Conservation (phyloP, 2,888 invertebrate species). For the Synergus umbraculus region DNA sequence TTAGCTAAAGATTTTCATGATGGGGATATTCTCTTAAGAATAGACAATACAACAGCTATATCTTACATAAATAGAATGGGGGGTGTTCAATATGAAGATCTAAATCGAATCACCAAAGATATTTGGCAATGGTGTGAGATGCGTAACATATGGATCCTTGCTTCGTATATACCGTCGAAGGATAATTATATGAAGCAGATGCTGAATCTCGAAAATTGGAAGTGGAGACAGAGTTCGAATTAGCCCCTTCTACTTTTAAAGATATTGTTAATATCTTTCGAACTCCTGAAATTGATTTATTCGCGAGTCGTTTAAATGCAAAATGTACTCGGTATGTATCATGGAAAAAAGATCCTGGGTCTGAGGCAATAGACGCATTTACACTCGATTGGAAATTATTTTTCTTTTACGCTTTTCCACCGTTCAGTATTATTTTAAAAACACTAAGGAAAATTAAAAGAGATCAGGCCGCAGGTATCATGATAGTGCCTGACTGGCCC, state of each 20-base stretch:
- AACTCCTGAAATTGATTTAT: slow-evolving; percentile 58
- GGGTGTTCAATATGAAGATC: slow-evolving; percentile 42
- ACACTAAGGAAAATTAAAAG: slow-evolving; percentile 47
- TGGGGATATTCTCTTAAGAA: slow-evolving; percentile 46
- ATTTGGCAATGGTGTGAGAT: slow-evolving; percentile 53
- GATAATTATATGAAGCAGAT: slow-evolving; percentile 49
- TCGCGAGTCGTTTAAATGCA: slow-evolving; percentile 56
- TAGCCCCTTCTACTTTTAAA: slow-evolving; percentile 38
- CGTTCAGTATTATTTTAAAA: slow-evolving; percentile 47
- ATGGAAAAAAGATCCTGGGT: slow-evolving; percentile 57
- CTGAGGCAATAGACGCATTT: slow-evolving; percentile 58
- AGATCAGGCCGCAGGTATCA: slow-evolving; percentile 45
- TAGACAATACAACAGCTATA: slow-evolving; percentile 52
- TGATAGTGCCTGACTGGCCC: slow-evolving; percentile 51
- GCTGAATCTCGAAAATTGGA: slow-evolving; percentile 44
- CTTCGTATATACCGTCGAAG: slow-evolving; percentile 48
- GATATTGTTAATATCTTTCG: slow-evolving; percentile 23
- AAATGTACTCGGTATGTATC: slow-evolving; percentile 60
- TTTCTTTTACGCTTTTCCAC: slow-evolving; percentile 51
- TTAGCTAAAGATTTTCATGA: slow-evolving; percentile 44
- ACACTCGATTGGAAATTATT: slow-evolving; percentile 48
- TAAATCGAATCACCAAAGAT: slow-evolving; percentile 42
- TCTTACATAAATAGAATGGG: slow-evolving; percentile 51
- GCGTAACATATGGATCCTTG: slow-evolving; percentile 45
- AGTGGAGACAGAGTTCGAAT: slow-evolving; percentile 47